Conservation (phyloP, 2,888 invertebrate species). For the Glyphotaelius pellucidus region DNA sequence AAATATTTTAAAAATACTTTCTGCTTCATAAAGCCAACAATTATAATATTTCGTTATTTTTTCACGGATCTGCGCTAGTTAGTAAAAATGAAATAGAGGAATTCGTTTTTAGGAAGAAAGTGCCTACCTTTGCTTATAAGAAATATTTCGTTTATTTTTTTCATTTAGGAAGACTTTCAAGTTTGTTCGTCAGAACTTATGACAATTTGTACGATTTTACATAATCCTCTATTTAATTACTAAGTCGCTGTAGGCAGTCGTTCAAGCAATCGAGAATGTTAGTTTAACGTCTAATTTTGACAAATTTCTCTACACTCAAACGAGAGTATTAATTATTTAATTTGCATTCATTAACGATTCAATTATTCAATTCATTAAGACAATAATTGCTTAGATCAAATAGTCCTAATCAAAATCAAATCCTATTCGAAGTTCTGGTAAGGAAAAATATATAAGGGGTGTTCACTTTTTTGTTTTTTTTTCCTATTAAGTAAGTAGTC, state of each 20-base stretch:
- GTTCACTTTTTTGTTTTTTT: too few species aligned
- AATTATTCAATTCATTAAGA: not conserved
- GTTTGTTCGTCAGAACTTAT: not conserved
- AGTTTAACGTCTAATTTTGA: not conserved
- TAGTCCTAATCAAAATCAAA: too few species aligned
- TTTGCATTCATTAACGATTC: not conserved
- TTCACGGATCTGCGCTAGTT: too few species aligned
- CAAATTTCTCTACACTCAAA: not conserved
- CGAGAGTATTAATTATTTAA: not conserved
- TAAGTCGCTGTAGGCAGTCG: not conserved
- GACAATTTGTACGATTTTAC: too few species aligned
- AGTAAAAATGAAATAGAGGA: not conserved
- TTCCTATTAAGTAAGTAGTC: too few species aligned
- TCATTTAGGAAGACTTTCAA: not conserved
- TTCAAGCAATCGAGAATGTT: not conserved
- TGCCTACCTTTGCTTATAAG: not conserved
- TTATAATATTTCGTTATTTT: too few species aligned
- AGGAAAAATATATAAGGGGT: too few species aligned
- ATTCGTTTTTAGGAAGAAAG: not conserved
- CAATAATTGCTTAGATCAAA: not conserved
- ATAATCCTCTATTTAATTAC: too few species aligned
- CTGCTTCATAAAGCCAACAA: too few species aligned
- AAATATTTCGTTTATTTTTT: not conserved
- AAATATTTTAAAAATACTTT: too few species aligned
- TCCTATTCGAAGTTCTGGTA: too few species aligned